A percentile compares a stretch with the other conserved stretches of the same genome.
Evolutionary conservation across 2,113 vertebrate species (phyloP).

Genomic region (Coregonus clupeaformis): DNA sequence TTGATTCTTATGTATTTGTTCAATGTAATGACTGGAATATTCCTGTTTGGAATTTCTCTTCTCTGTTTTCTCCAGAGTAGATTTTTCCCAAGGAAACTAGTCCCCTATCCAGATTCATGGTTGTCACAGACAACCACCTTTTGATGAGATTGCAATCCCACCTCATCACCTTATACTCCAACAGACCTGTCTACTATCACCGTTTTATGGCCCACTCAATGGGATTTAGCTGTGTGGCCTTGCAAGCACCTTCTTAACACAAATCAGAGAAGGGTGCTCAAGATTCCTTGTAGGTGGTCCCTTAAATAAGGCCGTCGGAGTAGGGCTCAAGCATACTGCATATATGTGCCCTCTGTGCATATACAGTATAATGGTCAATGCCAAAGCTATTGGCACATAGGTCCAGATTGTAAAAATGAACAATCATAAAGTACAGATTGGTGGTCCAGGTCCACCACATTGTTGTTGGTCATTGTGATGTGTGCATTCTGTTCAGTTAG

Average conservation of each 20-base stretch:
- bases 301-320: neutral
- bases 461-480: too few relatives aligned
- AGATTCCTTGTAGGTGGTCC: slow-evolving; percentile 8
- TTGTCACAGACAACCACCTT: neutral
- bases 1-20: too few relatives aligned
- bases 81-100: too few relatives aligned
- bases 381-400: neutral
- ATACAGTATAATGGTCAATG: neutral
- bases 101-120: too few relatives aligned
- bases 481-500: too few relatives aligned
- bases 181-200: slow-evolving; percentile 31
- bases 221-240: slow-evolving; percentile 41
- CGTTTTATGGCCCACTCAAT: slow-evolving; percentile 48
- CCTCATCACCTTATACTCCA: slow-evolving; percentile 24
- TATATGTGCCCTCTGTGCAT: slow-evolving; percentile 1
- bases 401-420: too few relatives aligned
- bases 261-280: slow-evolving; percentile 44
- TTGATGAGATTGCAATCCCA: slow-evolving; percentile 22
- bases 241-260: slow-evolving; percentile 33
- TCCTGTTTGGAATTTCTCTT: too few relatives aligned
- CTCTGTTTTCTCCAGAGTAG: too few relatives aligned
- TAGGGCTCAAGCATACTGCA: neutral
- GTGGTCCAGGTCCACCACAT: too few relatives aligned
- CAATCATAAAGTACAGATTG: too few relatives aligned
- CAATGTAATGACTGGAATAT: too few relatives aligned